Evolutionary conservation across 2,888 invertebrate species (phyloP).

Genomic region (Lissonota sp.): DNA sequence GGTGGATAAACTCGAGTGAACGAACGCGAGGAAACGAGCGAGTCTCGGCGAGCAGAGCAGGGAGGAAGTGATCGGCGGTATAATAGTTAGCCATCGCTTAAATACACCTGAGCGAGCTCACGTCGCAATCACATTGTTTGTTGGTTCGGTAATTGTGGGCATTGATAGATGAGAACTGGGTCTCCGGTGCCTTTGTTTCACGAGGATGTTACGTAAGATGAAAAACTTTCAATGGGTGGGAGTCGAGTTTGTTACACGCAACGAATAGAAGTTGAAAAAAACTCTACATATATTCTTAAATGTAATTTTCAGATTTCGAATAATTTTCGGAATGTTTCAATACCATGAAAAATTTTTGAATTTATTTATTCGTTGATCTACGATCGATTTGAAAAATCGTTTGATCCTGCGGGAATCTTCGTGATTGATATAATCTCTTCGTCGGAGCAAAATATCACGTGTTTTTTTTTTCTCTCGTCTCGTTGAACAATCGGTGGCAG

Average conservation of each 20-base stretch:
- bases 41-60: conserved; percentile 36
- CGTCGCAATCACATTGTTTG: conserved; percentile 79
- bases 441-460: neutral
- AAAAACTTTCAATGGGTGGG: neutral
- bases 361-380: neutral
- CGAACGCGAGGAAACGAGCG: conserved; percentile 21
- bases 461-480: conserved; percentile 23
- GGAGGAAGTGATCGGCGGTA: conserved; percentile 65
- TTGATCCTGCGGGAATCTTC: no score
- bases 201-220: conserved; percentile 7
- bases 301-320: no score
- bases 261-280: no score
- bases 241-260: no score
- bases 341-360: neutral
- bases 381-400: conserved; percentile 7
- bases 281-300: no score
- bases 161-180: conserved; percentile 81
- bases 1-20: neutral
- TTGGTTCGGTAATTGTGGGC: conserved; percentile 76
- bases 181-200: conserved; percentile 67
- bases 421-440: no score
- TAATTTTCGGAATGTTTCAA: neutral
- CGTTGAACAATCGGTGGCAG: conserved; percentile 43
- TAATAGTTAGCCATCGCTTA: conserved; percentile 70
- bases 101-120: conserved; percentile 73